Conservation (phyloP, 2,797 vertebrate species). For the Cercopithecus mitis region DNA sequence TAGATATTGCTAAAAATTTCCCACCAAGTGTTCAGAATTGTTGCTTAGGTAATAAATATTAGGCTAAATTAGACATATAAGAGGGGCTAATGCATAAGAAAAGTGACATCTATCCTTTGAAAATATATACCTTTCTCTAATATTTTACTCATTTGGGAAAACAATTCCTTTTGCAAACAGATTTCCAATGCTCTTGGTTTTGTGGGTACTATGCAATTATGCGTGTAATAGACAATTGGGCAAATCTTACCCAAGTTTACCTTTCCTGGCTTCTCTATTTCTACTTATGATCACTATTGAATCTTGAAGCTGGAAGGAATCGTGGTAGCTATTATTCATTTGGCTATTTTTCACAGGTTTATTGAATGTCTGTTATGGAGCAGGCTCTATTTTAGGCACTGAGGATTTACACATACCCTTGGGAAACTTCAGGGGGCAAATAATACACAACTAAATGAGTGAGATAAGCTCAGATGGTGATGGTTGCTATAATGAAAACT, state of each 20-base stretch:
- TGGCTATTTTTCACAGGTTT: neutral
- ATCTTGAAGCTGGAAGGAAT: neutral
- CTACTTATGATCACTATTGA: neutral
- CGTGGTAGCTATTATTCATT: neutral
- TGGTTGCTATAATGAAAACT: neutral
- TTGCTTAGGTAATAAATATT: conserved; percentile 9
- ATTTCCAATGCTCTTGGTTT: neutral
- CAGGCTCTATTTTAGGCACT: neutral
- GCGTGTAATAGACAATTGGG: neutral
- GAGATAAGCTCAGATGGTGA: neutral
- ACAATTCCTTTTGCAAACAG: neutral
- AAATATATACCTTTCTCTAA: conserved; percentile 20
- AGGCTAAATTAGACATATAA: conserved; percentile 18
- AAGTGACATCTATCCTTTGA: neutral
- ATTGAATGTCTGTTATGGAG: neutral
- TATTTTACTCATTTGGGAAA: neutral
- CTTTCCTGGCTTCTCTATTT: neutral
- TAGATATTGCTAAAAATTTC: neutral
- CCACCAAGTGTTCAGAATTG: neutral
- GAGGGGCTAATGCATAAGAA: neutral
- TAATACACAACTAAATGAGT: neutral
- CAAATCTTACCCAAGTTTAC: neutral
- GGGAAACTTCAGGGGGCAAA: neutral
- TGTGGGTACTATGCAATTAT: neutral
- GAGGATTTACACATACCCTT: neutral